phyloP scores from a whole-genome alignment of 2,113 vertebrate species.

The Dasyprocta punctata region DNA sequence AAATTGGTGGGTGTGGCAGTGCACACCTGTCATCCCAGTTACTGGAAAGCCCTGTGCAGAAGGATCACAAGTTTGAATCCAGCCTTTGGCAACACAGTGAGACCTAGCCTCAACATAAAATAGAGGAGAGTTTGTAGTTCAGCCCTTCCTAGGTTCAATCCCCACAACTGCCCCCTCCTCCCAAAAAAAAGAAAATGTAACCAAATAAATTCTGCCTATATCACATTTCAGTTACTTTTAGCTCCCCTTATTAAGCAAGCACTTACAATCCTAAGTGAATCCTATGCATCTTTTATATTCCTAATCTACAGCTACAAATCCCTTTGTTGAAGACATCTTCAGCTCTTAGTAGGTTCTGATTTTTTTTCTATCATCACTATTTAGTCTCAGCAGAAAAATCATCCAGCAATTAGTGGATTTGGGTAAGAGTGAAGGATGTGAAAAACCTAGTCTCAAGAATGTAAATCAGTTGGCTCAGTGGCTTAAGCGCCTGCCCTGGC shows the following conservation, averaged over 20 bases:
- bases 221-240: neutral
- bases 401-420: neutral
- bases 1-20: neutral
- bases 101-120: neutral
- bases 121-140: neutral
- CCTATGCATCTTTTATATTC: neutral
- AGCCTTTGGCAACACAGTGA: neutral
- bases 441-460: constrained; percentile 13
- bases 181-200: neutral
- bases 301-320: neutral
- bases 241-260: neutral
- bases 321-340: neutral
- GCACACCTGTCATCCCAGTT: neutral
- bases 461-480: constrained; percentile 41
- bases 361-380: neutral
- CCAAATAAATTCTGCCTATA: neutral
- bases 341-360: neutral
- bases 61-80: neutral
- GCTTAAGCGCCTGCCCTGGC: too few species aligned
- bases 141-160: neutral
- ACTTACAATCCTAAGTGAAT: neutral
- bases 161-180: neutral
- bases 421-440: neutral
- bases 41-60: neutral
- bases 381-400: neutral